These are phyloP conservation scores for Vespertilio murinus DNA, from an alignment of 2,797 vertebrate species.

Conservation along the genomic window DNA sequence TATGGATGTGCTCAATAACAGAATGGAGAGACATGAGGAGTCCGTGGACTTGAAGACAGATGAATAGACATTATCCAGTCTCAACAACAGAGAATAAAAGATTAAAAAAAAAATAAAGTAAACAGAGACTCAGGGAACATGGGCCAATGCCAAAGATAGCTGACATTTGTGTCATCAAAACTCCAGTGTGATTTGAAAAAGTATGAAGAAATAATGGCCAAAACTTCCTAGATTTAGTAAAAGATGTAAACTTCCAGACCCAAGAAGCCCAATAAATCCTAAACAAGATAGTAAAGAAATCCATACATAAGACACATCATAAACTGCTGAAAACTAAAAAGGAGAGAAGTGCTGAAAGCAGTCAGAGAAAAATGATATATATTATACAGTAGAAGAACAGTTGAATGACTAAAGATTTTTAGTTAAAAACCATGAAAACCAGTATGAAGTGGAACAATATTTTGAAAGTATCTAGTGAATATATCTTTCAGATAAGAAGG, in stretches of 20 bases:
- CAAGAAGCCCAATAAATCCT: neutral
- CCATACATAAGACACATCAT: neutral
- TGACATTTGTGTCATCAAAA: neutral
- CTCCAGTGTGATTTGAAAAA: neutral
- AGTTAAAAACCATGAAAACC: neutral
- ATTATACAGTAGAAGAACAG: neutral
- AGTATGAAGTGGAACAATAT: neutral
- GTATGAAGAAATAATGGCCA: neutral
- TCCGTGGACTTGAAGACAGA: neutral
- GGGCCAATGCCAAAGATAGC: neutral
- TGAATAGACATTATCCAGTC: neutral
- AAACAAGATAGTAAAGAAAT: constrained; percentile 1
- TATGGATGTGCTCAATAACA: neutral
- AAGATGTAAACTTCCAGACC: constrained; percentile 9
- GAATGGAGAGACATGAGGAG: neutral
- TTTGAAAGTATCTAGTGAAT: neutral
- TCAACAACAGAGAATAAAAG: neutral
- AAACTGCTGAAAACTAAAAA: constrained; percentile 11
- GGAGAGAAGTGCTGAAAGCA: neutral
- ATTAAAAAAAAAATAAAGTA: neutral
- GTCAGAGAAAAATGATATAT: neutral
- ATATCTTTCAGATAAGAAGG: neutral
- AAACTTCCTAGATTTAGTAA: neutral
- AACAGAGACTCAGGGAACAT: neutral
- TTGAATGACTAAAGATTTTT: neutral